These are phyloP conservation scores for Malacoctenus gilli DNA, from an alignment of 2,797 vertebrate genomes.

Conservation along the genomic window DNA sequence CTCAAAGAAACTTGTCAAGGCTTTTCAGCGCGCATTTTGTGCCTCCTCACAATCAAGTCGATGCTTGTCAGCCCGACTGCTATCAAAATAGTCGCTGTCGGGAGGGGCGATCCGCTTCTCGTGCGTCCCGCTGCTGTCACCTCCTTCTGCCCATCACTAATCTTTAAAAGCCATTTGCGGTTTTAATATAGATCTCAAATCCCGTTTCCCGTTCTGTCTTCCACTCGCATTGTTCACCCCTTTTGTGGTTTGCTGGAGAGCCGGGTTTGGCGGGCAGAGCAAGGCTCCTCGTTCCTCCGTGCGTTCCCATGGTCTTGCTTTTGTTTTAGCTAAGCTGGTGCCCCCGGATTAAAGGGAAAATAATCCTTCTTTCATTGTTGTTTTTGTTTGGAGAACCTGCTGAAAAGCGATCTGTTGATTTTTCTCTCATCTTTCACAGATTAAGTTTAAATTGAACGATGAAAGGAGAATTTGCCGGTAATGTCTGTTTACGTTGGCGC, in stretches of 20 bases:
- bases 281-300: constrained; percentile 68
- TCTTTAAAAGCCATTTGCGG: constrained; percentile 84
- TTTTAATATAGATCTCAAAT: constrained; percentile 85
- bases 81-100: constrained; percentile 76
- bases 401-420: constrained; percentile 80
- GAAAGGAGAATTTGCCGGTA: constrained; percentile 62
- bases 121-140: constrained; percentile 76
- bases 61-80: constrained; percentile 73
- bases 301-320: constrained; percentile 76
- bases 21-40: constrained; percentile 69
- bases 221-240: constrained; percentile 60
- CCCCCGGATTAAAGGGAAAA: constrained; percentile 80
- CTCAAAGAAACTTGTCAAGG: constrained; percentile 79
- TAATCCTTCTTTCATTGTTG: constrained; percentile 79
- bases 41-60: constrained; percentile 72
- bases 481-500: constrained; percentile 64
- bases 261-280: constrained; percentile 59
- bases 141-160: constrained; percentile 80
- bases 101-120: constrained; percentile 75
- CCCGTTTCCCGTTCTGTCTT: constrained; percentile 67
- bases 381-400: constrained; percentile 75
- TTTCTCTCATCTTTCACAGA: constrained; percentile 76
- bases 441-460: constrained; percentile 77
- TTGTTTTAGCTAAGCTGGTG: constrained; percentile 80
- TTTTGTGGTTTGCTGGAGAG: constrained; percentile 73